Evolutionary conservation across 2,113 vertebrate species (phyloP), one percentile per base, ranked within the genome.

Genomic region (Nannobrachium achirus): DNA sequence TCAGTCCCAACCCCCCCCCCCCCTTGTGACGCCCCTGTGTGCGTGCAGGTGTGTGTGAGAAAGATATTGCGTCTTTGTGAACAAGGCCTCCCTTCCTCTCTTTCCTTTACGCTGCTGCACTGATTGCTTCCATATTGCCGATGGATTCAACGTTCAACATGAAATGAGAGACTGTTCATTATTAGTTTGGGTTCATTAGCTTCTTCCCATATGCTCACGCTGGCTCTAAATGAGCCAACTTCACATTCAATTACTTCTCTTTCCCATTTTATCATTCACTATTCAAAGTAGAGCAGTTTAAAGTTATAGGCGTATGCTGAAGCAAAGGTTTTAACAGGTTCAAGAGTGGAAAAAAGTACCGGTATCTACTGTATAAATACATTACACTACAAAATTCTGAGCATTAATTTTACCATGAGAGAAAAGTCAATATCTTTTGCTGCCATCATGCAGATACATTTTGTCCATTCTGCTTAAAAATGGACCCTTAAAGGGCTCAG

Each of bases 81-180:
- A 71, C 0, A 3, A 15, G 18, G 20, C 69, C 69, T 14, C 25
- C 14, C 39, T 71, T 62, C 62, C 72, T 55, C 53, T 56, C 48
- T 71, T 56, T 82, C 42, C 62, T 81, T 78, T 73, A 78, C 42
- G 60, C 76, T 11, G 73, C 74, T 67, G 51, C 46, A 60, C 78
- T 79, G 75, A 86, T 78, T 82, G 76, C 73, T 86, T 79, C 85
- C 81, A 90, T 56, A 82, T 73, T 84, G 73, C 76, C 56, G 50
- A 49, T 59, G 63, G 72, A 66, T 57, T 74, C 64, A 72, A 61
- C 68, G 63, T 67, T 53, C 60, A 65, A 71, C 41, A 63, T 64
- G 69, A 84, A 76, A 73, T 63, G 73, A 78, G 60, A 63, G 49
- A 46, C 14, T 8, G 51, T 69, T 56, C 65, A 58, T n/a, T 66